Conservation (phyloP, 2,113 vertebrate species). For the Harpagus bidentatus region DNA sequence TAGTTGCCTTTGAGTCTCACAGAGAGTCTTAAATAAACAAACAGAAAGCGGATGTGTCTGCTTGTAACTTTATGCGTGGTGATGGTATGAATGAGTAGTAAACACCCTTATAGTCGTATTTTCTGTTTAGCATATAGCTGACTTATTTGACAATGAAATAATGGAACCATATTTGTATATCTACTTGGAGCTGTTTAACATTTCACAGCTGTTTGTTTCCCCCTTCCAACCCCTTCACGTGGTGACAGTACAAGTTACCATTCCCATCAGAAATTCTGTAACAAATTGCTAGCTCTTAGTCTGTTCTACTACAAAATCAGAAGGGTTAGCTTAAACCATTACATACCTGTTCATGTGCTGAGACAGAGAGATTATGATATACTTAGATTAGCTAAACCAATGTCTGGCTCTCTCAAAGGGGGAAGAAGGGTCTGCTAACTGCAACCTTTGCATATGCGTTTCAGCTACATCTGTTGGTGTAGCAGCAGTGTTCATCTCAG, state of each 20-base stretch:
- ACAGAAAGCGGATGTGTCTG: neutral
- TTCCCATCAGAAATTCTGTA: neutral
- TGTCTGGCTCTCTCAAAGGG: neutral
- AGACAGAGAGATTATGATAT: neutral
- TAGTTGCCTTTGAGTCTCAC: constrained; percentile 31
- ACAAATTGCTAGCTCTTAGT: neutral
- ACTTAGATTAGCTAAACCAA: neutral
- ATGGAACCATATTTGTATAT: neutral
- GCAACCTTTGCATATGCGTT: neutral
- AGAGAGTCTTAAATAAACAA: constrained; percentile 32
- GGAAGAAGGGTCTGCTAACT: neutral
- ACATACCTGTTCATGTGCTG: neutral
- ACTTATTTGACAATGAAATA: neutral
- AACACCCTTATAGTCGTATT: neutral
- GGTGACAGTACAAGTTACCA: neutral
- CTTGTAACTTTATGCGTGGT: neutral
- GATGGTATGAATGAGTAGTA: neutral
- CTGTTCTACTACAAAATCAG: neutral
- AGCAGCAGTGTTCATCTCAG: neutral
- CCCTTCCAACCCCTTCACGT: neutral
- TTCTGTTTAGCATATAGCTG: neutral
- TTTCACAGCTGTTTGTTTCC: neutral
- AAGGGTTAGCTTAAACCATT: neutral
- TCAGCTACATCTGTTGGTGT: neutral
- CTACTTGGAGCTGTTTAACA: neutral